These are phyloP conservation scores for Diabrotica virgifera DNA, from an alignment of 1,140 invertebrate genomes.

Conservation along the genomic window DNA sequence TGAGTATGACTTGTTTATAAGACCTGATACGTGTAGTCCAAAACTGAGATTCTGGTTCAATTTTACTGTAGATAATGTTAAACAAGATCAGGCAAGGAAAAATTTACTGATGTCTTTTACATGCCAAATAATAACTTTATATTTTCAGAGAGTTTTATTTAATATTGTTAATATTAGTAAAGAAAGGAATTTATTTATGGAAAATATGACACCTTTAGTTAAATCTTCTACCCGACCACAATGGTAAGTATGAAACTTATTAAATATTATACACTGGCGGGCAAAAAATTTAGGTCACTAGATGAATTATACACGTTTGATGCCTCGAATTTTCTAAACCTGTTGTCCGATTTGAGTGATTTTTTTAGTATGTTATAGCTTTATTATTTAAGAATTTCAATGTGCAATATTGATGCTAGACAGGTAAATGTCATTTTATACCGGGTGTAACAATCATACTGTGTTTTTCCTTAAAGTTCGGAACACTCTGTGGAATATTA, in stretches of 20 bases:
- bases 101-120: not conserved
- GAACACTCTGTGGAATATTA: too few relatives aligned
- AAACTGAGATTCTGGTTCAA: constrained; percentile 95
- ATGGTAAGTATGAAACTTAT: constrained; percentile 62
- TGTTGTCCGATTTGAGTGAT: too few relatives aligned
- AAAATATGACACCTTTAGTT: constrained; percentile 90
- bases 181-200: constrained; percentile 81
- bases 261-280: too few relatives aligned
- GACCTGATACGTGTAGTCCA: constrained; percentile 95
- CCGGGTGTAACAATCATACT: too few relatives aligned
- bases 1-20: constrained; percentile 95
- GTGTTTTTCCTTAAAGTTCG: too few relatives aligned
- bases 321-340: too few relatives aligned
- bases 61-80: constrained; percentile 96
- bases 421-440: too few relatives aligned
- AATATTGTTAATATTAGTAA: constrained; percentile 98
- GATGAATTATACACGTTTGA: too few relatives aligned
- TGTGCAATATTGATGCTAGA: too few relatives aligned
- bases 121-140: constrained; percentile 1
- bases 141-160: constrained; percentile 86
- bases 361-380: too few relatives aligned
- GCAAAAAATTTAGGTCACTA: too few relatives aligned
- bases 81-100: constrained; percentile 74
- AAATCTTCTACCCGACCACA: constrained; percentile 86
- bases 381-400: too few relatives aligned